Evolutionary conservation across 2,888 invertebrate genomes (phyloP).

Genomic region (Heliconius erato): DNA sequence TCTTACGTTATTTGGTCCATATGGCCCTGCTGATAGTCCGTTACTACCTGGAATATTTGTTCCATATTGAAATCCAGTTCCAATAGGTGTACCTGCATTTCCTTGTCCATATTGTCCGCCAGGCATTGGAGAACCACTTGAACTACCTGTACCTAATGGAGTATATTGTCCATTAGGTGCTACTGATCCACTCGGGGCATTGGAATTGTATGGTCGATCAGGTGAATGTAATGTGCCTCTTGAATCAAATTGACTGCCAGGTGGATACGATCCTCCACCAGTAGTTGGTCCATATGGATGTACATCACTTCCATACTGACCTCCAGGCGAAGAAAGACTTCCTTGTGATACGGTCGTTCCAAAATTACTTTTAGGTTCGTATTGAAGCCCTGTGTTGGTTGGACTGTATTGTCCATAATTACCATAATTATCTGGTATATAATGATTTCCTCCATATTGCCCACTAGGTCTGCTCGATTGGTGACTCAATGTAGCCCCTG

Average conservation of each 20-base stretch:
- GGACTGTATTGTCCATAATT: slow-evolving; percentile 44
- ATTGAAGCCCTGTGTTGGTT: slow-evolving; percentile 40
- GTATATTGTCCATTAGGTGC: slow-evolving; percentile 27
- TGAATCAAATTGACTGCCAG: slow-evolving; percentile 34
- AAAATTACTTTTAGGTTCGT: slow-evolving; percentile 37
- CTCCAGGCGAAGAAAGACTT: slow-evolving; percentile 28
- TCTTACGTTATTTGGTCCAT: slow-evolving; percentile 36
- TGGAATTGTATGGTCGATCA: slow-evolving; percentile 33
- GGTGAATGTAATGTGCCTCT: slow-evolving; percentile 30
- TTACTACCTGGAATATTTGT: slow-evolving; percentile 21
- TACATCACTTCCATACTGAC: slow-evolving; percentile 37
- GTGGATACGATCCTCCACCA: slow-evolving; percentile 44
- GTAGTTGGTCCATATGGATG: slow-evolving; percentile 24
- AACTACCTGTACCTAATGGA: slow-evolving; percentile 16
- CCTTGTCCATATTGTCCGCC: slow-evolving; percentile 33
- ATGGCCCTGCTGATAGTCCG: slow-evolving; percentile 35
- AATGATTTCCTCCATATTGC: slow-evolving; percentile 35
- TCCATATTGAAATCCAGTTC: slow-evolving; percentile 38
- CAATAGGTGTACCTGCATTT: slow-evolving; percentile 35
- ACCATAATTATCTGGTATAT: slow-evolving; percentile 25
- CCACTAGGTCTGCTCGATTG: not conserved
- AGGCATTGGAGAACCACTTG: slow-evolving; percentile 10
- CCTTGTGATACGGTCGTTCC: slow-evolving; percentile 46
- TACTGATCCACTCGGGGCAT: not conserved
- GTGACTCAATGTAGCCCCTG: slow-evolving; percentile 26